A percentile compares a stretch with the other conserved stretches of the same genome.
These are phyloP conservation scores for Drosophila testacea DNA, from an alignment of 2,888 invertebrate species.

Conservation along the genomic window DNA sequence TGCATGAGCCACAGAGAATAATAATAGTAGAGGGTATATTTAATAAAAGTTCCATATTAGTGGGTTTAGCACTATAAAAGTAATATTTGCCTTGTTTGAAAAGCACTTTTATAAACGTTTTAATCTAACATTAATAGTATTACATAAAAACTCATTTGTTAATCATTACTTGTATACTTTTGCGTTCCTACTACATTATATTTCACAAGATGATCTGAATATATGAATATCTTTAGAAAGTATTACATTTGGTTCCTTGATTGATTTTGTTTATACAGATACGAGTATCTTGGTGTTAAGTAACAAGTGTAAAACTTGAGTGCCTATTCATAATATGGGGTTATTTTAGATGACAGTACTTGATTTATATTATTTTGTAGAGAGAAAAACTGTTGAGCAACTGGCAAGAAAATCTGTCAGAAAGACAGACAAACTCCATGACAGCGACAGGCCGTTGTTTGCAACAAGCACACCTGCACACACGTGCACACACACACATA, in stretches of 20 bases:
- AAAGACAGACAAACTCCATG: not conserved
- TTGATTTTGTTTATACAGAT: not conserved
- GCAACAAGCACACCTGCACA: constrained; percentile 24
- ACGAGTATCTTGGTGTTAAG: not conserved
- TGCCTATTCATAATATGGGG: not conserved
- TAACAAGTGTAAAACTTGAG: not conserved
- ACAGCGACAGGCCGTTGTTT: constrained; percentile 8
- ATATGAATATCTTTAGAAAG: too few species aligned
- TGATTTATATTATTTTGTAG: constrained; percentile 71
- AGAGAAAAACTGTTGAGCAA: not conserved
- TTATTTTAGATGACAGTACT: constrained; percentile 51
- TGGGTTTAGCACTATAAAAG: not conserved
- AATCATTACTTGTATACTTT: too few species aligned
- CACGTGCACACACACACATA: constrained; percentile 11
- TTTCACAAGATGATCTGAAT: not conserved
- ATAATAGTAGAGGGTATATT: constrained; percentile 41
- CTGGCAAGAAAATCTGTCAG: constrained; percentile 7
- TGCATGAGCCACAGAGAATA: constrained; percentile 42
- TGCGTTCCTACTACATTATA: too few species aligned
- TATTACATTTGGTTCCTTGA: not conserved
- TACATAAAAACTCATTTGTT: too few species aligned
- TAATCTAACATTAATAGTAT: not conserved
- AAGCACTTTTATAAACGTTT: not conserved
- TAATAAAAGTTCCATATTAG: not conserved
- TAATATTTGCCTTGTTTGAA: not conserved